Conservation (phyloP, 2,113 vertebrate genomes). For the Tyrannus savana region DNA sequence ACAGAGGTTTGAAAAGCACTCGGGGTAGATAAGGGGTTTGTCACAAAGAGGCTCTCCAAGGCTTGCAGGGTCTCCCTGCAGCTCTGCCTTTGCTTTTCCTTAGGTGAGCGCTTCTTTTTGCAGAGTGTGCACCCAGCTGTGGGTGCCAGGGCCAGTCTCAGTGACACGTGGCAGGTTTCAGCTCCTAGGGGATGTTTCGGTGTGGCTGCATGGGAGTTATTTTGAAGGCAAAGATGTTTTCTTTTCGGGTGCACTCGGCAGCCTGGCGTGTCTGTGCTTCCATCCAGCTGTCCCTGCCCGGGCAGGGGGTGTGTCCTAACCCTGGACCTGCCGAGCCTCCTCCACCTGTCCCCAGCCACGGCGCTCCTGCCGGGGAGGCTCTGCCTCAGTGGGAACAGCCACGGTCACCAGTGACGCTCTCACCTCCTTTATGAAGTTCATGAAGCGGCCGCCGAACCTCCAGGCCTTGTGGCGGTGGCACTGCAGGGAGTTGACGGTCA, state of each 20-base stretch:
- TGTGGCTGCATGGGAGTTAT: accelerated
- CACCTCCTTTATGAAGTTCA: conserved; percentile 99
- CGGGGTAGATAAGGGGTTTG: neutral
- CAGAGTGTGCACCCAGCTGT: neutral
- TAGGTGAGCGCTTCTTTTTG: neutral
- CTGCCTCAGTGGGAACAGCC: accelerated
- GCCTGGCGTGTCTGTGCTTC: neutral
- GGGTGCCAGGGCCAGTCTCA: neutral
- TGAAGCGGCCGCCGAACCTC: conserved; percentile 95
- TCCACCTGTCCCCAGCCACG: accelerated
- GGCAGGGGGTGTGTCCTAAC: neutral
- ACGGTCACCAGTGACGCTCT: neutral
- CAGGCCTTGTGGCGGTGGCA: conserved; percentile 98
- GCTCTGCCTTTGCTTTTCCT: neutral
- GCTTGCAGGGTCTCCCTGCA: neutral
- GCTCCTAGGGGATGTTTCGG: neutral
- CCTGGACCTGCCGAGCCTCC: neutral
- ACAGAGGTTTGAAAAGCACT: neutral
- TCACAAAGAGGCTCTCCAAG: neutral
- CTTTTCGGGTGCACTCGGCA: neutral
- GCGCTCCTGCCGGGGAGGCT: neutral
- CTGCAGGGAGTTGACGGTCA: conserved; percentile 98
- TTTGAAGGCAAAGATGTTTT: neutral
- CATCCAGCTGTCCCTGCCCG: neutral
- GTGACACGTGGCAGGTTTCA: neutral